phyloP scores from a whole-genome alignment of 2,113 vertebrate species.

The Serinus canaria region DNA sequence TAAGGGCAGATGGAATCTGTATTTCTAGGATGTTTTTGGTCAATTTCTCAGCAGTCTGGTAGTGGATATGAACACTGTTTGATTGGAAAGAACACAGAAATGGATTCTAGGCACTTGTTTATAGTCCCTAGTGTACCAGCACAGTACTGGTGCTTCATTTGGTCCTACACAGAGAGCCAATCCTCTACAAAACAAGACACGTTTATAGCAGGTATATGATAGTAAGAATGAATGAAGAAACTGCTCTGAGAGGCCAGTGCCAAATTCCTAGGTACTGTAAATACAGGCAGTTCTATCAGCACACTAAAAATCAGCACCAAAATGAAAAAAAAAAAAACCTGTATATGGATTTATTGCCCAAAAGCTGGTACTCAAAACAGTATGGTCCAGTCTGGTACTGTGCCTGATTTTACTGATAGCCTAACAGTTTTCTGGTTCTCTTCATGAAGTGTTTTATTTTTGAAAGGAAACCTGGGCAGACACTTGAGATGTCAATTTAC shows the following conservation, averaged over 20 bases:
- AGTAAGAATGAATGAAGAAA: neutral
- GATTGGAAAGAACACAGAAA: neutral
- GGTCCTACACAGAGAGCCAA: neutral
- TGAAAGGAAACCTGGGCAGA: neutral
- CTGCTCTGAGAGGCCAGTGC: neutral
- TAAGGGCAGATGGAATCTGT: neutral
- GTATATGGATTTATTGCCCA: neutral
- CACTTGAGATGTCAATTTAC: neutral
- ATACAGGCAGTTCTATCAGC: neutral
- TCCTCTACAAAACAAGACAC: neutral
- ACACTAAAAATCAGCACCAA: neutral
- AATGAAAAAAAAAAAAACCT: neutral
- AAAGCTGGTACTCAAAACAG: neutral
- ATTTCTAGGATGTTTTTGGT: neutral
- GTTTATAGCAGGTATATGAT: neutral
- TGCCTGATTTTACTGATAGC: neutral
- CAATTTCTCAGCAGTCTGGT: neutral
- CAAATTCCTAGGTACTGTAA: neutral
- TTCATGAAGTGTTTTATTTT: neutral
- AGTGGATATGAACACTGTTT: neutral
- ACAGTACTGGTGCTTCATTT: neutral
- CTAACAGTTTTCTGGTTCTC: neutral
- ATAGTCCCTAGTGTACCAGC: neutral
- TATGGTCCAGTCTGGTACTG: neutral
- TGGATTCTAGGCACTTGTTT: neutral